A percentile compares a stretch with the other conserved stretches of the same genome.
Evolutionary conservation across 2,113 vertebrate species (phyloP).

Genomic region (Emydura subglobosa): DNA sequence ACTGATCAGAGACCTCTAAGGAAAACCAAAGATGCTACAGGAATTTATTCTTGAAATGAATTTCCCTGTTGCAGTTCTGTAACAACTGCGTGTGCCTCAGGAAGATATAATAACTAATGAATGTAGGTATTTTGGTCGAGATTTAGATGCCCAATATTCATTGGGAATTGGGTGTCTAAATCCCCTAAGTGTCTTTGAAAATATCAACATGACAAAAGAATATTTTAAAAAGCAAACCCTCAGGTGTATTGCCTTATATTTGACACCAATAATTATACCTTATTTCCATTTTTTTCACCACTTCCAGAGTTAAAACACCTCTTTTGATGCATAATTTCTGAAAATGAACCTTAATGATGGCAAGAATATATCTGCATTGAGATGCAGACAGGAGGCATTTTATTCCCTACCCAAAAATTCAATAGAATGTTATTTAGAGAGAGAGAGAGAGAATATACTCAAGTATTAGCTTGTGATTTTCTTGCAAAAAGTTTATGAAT

Average conservation of each 20-base stretch:
- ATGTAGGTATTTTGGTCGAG: background rate
- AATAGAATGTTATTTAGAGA: background rate
- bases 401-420: background rate
- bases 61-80: background rate
- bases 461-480: background rate
- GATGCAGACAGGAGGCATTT: background rate
- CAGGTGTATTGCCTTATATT: background rate
- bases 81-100: background rate
- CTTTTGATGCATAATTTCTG: background rate
- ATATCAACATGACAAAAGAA: background rate
- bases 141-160: background rate
- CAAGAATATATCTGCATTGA: too few relatives aligned
- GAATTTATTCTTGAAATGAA: background rate
- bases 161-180: background rate
- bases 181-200: too few relatives aligned
- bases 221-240: background rate
- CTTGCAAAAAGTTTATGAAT: background rate
- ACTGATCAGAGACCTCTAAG: fast-evolving
- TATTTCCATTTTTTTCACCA: background rate
- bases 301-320: too few relatives aligned
- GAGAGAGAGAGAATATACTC: background rate
- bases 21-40: background rate
- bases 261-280: background rate
- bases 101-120: background rate
- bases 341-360: background rate